A percentile compares a stretch with the other conserved stretches of the same genome.
Conservation (phyloP, 2,797 vertebrate species). For the Sphenopsis melanotis region DNA sequence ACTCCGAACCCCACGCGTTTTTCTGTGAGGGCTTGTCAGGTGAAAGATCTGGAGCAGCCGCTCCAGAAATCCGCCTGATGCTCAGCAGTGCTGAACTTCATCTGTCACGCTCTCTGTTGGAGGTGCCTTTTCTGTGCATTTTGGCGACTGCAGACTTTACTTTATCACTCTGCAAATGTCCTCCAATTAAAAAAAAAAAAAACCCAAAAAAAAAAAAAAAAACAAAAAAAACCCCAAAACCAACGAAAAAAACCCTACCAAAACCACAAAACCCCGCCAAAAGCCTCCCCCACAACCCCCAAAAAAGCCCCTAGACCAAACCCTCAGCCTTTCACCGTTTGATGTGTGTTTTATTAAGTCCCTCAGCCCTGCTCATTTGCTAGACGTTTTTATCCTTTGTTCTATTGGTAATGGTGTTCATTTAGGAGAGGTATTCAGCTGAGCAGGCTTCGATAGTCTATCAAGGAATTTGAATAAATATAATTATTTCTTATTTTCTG, state of each 20-base stretch:
- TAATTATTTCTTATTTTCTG: slow-evolving; percentile 1
- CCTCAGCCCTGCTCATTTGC: neutral
- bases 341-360: slow-evolving; percentile 10
- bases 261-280: neutral
- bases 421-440: neutral
- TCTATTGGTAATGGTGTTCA: neutral
- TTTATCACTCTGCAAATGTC: neutral
- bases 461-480: neutral
- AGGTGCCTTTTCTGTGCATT: neutral
- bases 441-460: neutral
- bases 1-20: neutral
- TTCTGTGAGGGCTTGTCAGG: neutral
- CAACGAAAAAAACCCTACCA: neutral
- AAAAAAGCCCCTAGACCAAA: neutral
- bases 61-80: neutral
- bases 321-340: neutral
- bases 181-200: neutral
- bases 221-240: no score
- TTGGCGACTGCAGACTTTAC: neutral
- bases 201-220: neutral
- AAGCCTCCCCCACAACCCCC: no score
- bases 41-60: neutral
- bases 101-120: neutral
- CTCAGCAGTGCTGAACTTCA: neutral
- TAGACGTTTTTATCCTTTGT: neutral